These are phyloP conservation scores for Ditylenchus weischeri DNA, from an alignment of 2,888 invertebrate genomes.

Conservation along the genomic window DNA sequence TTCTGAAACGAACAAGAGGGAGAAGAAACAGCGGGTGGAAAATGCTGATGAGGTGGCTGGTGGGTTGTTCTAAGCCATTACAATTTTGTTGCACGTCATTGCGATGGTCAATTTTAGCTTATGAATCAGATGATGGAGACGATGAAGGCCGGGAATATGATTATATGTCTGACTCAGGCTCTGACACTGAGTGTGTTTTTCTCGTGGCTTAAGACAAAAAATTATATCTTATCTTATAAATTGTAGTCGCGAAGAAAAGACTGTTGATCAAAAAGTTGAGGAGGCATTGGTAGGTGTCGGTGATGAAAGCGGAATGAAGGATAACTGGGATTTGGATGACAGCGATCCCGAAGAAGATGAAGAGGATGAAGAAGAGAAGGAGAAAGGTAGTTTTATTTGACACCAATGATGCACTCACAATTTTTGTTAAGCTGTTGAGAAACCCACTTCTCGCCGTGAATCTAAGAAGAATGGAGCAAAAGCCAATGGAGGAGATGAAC, in stretches of 20 bases:
- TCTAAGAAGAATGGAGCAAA: conserved; percentile 3
- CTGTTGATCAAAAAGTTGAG: conserved; percentile 67
- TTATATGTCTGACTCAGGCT: conserved; percentile 57
- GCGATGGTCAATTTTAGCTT: conserved; percentile 26
- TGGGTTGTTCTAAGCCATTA: conserved; percentile 12
- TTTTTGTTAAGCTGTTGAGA: too few species aligned
- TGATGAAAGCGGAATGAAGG: conserved; percentile 81
- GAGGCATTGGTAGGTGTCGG: conserved; percentile 84
- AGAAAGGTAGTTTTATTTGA: background rate
- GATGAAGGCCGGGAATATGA: conserved; percentile 58
- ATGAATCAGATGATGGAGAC: conserved; percentile 57
- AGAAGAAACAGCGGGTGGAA: conserved; percentile 45
- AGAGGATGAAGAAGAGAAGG: conserved; percentile 30
- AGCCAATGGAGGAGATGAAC: too few species aligned
- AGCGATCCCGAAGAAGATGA: conserved; percentile 43
- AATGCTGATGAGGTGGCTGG: conserved; percentile 55
- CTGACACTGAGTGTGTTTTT: conserved; percentile 52
- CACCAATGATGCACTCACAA: too few species aligned
- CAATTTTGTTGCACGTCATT: background rate
- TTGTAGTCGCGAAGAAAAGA: conserved; percentile 52
- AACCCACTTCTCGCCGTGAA: too few species aligned
- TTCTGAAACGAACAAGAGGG: conserved; percentile 36
- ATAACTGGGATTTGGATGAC: conserved; percentile 60
- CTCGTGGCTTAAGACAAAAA: background rate
- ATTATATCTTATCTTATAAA: too few species aligned